These are phyloP conservation scores for Lysandra bellargus DNA, from an alignment of 2,888 invertebrate genomes.

Conservation along the genomic window DNA sequence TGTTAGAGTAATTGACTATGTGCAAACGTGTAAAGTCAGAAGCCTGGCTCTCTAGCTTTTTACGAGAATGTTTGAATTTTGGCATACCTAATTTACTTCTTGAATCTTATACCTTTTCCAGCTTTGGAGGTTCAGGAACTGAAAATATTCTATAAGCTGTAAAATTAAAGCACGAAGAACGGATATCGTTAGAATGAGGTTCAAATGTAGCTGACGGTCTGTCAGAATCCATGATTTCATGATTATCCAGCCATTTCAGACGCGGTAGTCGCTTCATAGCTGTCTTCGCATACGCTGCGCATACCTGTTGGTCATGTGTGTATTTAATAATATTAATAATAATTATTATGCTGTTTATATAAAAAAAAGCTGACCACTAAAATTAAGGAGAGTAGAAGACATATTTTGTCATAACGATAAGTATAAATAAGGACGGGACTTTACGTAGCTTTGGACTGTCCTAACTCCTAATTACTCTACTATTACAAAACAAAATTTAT, in stretches of 20 bases:
- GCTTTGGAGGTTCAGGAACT: constrained; percentile 74
- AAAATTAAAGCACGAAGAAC: constrained; percentile 68
- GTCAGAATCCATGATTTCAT: constrained; percentile 63
- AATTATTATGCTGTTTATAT: too few relatives aligned
- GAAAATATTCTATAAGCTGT: constrained; percentile 76
- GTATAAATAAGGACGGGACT: too few relatives aligned
- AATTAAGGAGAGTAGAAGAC: too few relatives aligned
- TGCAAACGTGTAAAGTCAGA: background rate
- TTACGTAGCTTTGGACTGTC: too few relatives aligned
- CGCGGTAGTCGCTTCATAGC: constrained; percentile 61
- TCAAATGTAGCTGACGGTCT: constrained; percentile 51
- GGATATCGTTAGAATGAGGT: constrained; percentile 62
- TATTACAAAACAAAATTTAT: too few relatives aligned
- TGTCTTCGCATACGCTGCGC: constrained; percentile 68
- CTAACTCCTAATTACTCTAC: too few relatives aligned
- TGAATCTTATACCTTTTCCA: constrained; percentile 63
- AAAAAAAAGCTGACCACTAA: too few relatives aligned
- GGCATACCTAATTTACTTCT: too few relatives aligned
- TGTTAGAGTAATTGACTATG: too few relatives aligned
- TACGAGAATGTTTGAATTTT: too few relatives aligned
- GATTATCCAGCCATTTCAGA: constrained; percentile 75
- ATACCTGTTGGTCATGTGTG: constrained; percentile 55
- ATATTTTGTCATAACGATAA: too few relatives aligned
- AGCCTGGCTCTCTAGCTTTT: background rate
- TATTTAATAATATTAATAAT: too few relatives aligned